Evolutionary conservation across 2,113 vertebrate genomes (phyloP).

Genomic region (Calypte anna): DNA sequence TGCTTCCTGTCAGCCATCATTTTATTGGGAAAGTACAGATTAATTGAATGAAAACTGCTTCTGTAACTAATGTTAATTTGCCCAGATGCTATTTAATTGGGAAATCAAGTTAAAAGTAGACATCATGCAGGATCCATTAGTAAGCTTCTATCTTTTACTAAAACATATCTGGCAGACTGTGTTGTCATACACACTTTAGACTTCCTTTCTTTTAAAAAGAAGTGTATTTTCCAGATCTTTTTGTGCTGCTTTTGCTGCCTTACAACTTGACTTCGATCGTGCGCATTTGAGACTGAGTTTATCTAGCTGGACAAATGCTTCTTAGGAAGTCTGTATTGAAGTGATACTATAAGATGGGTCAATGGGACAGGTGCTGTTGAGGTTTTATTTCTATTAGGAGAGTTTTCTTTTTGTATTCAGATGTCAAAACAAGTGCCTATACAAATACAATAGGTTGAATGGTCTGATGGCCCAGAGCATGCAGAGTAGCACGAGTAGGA

Average conservation of each 20-base stretch:
- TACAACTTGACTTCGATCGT: neutral
- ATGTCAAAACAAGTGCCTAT: neutral
- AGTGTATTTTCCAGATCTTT: neutral
- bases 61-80: neutral
- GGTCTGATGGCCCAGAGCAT: neutral
- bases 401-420: neutral
- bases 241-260: neutral
- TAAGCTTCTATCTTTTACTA: neutral
- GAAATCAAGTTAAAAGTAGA: neutral
- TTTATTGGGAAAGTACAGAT: neutral
- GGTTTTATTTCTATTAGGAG: neutral
- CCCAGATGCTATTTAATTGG: neutral
- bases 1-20: neutral
- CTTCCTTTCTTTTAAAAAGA: neutral
- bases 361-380: neutral
- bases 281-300: neutral
- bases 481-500: neutral
- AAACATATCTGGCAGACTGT: neutral
- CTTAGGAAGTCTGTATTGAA: neutral
- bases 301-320: neutral
- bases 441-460: neutral
- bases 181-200: neutral
- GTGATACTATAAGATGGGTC: neutral
- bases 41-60: neutral
- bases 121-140: neutral